Conservation (phyloP, 2,888 invertebrate genomes). For the Pristionchus japonicus region DNA sequence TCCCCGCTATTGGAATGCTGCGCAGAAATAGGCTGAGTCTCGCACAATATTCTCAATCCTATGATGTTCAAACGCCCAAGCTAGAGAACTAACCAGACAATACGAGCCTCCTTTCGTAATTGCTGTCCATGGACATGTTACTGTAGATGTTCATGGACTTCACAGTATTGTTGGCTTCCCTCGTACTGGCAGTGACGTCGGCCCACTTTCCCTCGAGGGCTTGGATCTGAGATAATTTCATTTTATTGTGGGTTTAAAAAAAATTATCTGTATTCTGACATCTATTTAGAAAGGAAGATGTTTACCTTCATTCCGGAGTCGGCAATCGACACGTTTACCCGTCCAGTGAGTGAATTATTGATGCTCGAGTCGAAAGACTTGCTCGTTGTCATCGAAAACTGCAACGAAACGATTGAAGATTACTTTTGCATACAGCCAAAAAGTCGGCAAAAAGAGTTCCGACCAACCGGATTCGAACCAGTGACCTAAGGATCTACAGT, state of each 20-base stretch:
- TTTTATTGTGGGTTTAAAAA: background rate
- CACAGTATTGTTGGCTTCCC: background rate
- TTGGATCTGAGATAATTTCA: slow-evolving; percentile 9
- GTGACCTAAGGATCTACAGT: slow-evolving; percentile 54
- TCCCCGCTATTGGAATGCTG: background rate
- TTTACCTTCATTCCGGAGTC: slow-evolving; percentile 34
- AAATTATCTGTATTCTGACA: background rate
- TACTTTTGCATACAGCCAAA: background rate
- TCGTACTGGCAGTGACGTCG: slow-evolving; percentile 9
- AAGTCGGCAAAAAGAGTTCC: slow-evolving; percentile 41
- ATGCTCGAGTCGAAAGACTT: background rate
- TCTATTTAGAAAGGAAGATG: background rate
- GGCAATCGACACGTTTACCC: slow-evolving; percentile 21
- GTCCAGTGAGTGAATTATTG: slow-evolving; percentile 30
- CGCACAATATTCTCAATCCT: background rate
- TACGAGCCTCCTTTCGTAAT: background rate
- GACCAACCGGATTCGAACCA: slow-evolving; percentile 48
- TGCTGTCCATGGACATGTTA: background rate
- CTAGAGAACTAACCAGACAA: slow-evolving; percentile 11
- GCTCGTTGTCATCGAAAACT: slow-evolving; percentile 40
- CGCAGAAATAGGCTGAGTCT: background rate
- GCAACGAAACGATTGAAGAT: background rate
- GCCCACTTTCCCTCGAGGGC: slow-evolving; percentile 44
- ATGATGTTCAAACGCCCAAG: no score
- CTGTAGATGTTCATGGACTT: slow-evolving; percentile 44